Percentiles rank a stretch among this genome's conserved stretches.
Evolutionary conservation across 1,140 invertebrate genomes (phyloP).

Genomic region (Aporrectodea caliginosa): DNA sequence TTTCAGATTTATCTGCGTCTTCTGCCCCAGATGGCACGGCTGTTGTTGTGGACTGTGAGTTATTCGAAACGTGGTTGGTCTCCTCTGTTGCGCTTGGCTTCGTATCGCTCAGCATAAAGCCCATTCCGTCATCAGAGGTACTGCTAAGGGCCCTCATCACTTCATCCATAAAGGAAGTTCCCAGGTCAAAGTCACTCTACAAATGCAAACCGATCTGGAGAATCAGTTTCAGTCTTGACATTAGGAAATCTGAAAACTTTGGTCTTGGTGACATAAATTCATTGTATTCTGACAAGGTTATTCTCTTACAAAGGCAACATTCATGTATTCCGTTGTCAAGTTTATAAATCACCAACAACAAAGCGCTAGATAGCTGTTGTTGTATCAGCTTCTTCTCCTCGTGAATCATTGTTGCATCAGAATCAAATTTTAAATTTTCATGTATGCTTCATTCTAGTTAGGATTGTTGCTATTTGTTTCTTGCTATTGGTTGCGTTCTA

Average conservation of each 20-base stretch:
- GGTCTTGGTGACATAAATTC: background rate
- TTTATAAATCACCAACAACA: too few relatives aligned
- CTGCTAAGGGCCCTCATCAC: constrained; percentile 74
- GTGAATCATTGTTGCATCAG: too few relatives aligned
- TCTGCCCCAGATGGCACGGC: too few relatives aligned
- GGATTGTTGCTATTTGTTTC: too few relatives aligned
- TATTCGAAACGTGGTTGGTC: background rate
- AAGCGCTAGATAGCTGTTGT: too few relatives aligned
- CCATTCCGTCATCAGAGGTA: constrained; percentile 22
- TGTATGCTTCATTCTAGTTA: too few relatives aligned
- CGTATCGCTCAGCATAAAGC: background rate
- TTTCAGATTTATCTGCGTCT: background rate
- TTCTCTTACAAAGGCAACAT: background rate
- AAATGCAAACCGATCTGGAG: constrained; percentile 35
- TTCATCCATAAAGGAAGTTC: constrained; percentile 87
- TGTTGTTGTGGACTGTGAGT: too few relatives aligned
- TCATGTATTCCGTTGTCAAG: background rate
- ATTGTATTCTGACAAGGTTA: background rate
- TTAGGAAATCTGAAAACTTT: background rate
- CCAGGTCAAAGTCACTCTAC: constrained; percentile 79
- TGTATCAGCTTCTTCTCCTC: too few relatives aligned
- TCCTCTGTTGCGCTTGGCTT: background rate
- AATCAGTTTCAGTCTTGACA: background rate
- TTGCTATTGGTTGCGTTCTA: too few relatives aligned
- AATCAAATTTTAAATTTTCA: too few relatives aligned